Base-by-base conservation (phyloP, 2,113 vertebrate species). In the Cnemophilus loriae region DNA sequence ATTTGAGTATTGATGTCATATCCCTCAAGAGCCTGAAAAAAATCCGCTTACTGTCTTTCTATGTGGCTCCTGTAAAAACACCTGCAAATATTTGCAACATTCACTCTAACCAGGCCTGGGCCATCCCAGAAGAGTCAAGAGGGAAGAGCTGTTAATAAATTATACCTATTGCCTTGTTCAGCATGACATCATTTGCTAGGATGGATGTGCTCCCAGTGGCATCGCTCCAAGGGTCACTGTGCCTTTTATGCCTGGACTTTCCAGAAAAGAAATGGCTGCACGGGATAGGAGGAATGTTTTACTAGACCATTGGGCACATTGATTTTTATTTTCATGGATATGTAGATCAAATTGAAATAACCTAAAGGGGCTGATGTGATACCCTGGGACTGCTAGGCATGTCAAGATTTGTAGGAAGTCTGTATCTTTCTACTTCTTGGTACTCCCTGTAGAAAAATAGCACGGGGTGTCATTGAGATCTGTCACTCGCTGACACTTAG, bases 311-410 rank as follows among this genome's bases (percentile, higher is more conserved):
- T 96, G 84, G 92, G 85, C 93, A 92, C 91, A 90, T 95, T 94
- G 95, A 95, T 95, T 94, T 96, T 96, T 92, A 96, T 96, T 94
- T 96, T 76, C 90, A 94, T 96, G 92, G 94, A 82, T 96, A 97
- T 95, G 90, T 94, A 96, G 95, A 96, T 97, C 90, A 95, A 96
- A 94, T 57, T 84, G 95, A 94, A 95, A 95, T 91, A 93, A 97
- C 84, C 97, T 89, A n/a, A 84, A 91, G 91, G 86, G 90, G 70
- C 46, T 91, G 81, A 81, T 95, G 92, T 61, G 92, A 93, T 90
- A 94, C 84, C 78, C 87, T 85, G 90, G 79, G 71, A 93, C 73
- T 63, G 84, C 84, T 92, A 74, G 78, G 61, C 68, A 96, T 93
- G 92, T 96, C 94, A 97, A 87, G 86, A 91, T 91, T 77, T 11